Percentiles rank a stretch among this genome's conserved stretches.
These are phyloP conservation scores for Coendou prehensilis DNA, from an alignment of 2,797 vertebrate species.

Conservation along the genomic window DNA sequence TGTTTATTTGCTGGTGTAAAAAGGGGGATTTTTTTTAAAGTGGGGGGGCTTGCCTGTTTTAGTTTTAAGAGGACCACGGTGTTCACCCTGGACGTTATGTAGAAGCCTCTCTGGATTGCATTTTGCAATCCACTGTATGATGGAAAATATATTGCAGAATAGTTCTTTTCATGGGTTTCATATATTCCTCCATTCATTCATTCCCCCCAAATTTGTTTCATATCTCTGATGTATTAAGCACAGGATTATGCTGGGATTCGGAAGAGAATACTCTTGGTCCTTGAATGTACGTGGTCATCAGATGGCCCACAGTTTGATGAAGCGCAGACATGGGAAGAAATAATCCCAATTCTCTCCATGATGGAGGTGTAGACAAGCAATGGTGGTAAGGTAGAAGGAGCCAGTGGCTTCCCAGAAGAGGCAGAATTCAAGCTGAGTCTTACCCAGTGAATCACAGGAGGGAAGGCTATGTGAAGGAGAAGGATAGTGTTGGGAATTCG, in stretches of 20 bases:
- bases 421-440: not conserved
- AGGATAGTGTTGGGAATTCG: not conserved
- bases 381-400: not conserved
- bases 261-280: not conserved
- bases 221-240: not conserved
- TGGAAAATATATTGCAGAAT: not conserved
- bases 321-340: not conserved
- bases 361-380: not conserved
- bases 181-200: not conserved
- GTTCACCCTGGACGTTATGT: conserved; percentile 40
- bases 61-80: conserved; percentile 71
- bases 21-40: conserved; percentile 64
- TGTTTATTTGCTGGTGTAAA: conserved; percentile 84
- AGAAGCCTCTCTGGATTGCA: conserved; percentile 1
- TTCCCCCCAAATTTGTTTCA: not conserved
- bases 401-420: not conserved
- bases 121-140: conserved; percentile 52
- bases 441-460: not conserved
- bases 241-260: not conserved
- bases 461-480: not conserved
- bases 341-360: not conserved
- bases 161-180: not conserved
- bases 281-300: not conserved
- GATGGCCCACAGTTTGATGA: not conserved
- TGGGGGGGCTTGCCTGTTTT: not conserved